A percentile compares a stretch with the other conserved stretches of the same genome.
Conservation (phyloP, 1,140 invertebrate species). For the Drosophila kurseongensis region DNA sequence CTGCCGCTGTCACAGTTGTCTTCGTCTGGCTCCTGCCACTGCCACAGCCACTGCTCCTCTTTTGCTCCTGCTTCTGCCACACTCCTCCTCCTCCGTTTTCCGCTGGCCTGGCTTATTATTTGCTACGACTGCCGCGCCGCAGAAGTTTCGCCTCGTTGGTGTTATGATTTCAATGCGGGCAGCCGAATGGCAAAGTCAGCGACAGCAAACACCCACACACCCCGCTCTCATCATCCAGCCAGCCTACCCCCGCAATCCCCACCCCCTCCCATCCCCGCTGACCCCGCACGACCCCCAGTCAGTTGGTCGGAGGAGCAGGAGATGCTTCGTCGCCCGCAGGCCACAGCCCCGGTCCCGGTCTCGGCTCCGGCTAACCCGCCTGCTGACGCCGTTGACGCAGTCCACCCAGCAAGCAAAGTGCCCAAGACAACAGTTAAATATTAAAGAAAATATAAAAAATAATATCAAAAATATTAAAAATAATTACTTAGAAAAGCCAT, state of each 20-base stretch:
- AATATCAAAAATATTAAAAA: too few species aligned
- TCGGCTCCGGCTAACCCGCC: constrained; percentile 64
- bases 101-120: constrained; percentile 78
- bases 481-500: too few species aligned
- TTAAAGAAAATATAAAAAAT: too few species aligned
- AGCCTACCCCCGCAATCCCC: constrained; percentile 14
- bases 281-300: constrained; percentile 32
- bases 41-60: background rate
- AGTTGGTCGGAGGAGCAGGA: constrained; percentile 43
- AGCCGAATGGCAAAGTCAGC: constrained; percentile 75
- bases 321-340: constrained; percentile 61
- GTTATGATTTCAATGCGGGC: constrained; percentile 82
- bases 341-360: constrained; percentile 32
- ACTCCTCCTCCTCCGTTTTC: constrained; percentile 2
- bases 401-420: constrained; percentile 56
- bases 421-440: background rate
- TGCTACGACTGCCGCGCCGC: constrained; percentile 74
- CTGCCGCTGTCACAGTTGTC: constrained; percentile 73
- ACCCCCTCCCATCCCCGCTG: constrained; percentile 37
- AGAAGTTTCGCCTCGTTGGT: constrained; percentile 81
- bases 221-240: constrained; percentile 6
- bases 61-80: background rate
- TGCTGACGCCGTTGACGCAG: constrained; percentile 67
- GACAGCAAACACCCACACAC: constrained; percentile 49
- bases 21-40: constrained; percentile 63